phyloP scores from a whole-genome alignment of 2,797 vertebrate species.

The Peromyscus eremicus region DNA sequence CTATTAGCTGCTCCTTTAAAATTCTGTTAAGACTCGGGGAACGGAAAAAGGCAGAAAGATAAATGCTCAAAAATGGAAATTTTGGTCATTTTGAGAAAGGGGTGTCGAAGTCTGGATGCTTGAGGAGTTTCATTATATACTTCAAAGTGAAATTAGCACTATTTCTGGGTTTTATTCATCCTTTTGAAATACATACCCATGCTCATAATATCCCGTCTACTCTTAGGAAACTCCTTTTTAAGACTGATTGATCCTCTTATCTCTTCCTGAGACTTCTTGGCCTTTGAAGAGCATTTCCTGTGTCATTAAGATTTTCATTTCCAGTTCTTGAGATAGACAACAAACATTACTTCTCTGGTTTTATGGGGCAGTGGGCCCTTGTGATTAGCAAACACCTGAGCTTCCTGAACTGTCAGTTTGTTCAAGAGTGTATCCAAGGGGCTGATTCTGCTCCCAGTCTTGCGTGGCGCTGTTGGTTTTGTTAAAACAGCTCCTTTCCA shows the following conservation, averaged over 20 bases:
- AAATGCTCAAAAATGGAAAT: constrained; percentile 84
- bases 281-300: constrained; percentile 85
- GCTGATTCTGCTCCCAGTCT: constrained; percentile 69
- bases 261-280: constrained; percentile 81
- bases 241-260: constrained; percentile 85
- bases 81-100: constrained; percentile 82
- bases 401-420: constrained; percentile 79
- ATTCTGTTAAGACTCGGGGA: constrained; percentile 79
- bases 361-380: constrained; percentile 79
- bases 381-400: constrained; percentile 79
- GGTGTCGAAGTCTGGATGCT: constrained; percentile 78
- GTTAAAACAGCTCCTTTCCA: background rate
- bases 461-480: constrained; percentile 52
- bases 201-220: constrained; percentile 69
- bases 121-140: constrained; percentile 83
- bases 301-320: constrained; percentile 84
- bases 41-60: constrained; percentile 79
- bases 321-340: constrained; percentile 78
- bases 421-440: constrained; percentile 70
- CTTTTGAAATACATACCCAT: constrained; percentile 78
- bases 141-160: constrained; percentile 84
- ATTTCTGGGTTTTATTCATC: constrained; percentile 76
- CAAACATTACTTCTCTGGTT: constrained; percentile 78
- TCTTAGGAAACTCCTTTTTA: constrained; percentile 78
- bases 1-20: constrained; percentile 84